Base-by-base conservation (phyloP, 2,888 invertebrate genomes). In the Melolontha melolontha region DNA sequence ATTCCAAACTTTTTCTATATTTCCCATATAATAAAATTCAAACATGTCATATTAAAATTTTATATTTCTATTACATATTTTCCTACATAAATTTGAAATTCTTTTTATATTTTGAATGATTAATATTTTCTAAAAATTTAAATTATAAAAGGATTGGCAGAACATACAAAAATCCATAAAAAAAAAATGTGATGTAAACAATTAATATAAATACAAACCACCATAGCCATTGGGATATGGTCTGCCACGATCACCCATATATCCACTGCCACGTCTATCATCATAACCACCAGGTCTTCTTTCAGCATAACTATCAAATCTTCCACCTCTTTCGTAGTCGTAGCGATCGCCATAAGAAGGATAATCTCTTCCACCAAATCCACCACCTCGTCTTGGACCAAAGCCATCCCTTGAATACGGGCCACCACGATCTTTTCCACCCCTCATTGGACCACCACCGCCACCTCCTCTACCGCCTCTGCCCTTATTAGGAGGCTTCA, bases 401-500 rank as follows among this genome's bases (percentile, higher is more conserved):
- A 71, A 72, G 16, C 74, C 75, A 64, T 79, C 81, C 67, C 82
- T 76, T 2, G 79, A 76, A 72, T 82, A 83, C 0, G 83, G 82
- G 0, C 81, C 82, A 4, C 80, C 79, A 27, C 82, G 77, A 62
- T 81, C 85, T 77, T 85, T 83, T 71, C 84, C 83, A 50, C 87
- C 86, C 68, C 87, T 84, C 85, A 86, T 86, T 77, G 79, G 85
- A 66, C 86, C 41, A 66, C 87, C 84, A 5, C 84, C 83, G 1
- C 84, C 83, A 2, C 82, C 83, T 14, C 84, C 84, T 7, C 86
- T 85, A n/a, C n/a, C 4, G 12, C 87, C 86, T 11, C 85, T 85
- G 52, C 88, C 86, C 68, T 85, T 84, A 0, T 88, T 87, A 51
- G 90, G 87, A 69, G 92, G 91, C 81, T 93, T 93, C 59, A 92